phyloP scores from a whole-genome alignment of 2,888 invertebrate genomes.

The Agrilus cyanescens region DNA sequence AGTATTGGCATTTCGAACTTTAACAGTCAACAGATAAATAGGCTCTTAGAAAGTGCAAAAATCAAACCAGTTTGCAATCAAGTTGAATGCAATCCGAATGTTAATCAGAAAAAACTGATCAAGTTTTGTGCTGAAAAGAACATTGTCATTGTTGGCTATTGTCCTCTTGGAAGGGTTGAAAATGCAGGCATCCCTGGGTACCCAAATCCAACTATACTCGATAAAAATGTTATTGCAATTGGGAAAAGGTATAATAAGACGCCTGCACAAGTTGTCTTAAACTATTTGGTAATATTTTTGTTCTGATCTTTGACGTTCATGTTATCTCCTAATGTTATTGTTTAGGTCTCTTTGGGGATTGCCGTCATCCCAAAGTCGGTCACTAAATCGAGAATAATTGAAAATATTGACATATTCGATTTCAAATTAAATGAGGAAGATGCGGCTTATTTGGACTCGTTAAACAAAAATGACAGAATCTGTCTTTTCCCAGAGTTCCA shows the following conservation, averaged over 20 bases:
- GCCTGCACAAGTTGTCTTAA: constrained; percentile 48
- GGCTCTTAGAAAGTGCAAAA: constrained; percentile 44
- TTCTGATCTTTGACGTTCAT: background rate
- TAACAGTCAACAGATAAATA: constrained; percentile 54
- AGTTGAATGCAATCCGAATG: constrained; percentile 50
- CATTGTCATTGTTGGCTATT: constrained; percentile 59
- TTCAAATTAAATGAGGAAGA: constrained; percentile 61
- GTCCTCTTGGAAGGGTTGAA: constrained; percentile 57
- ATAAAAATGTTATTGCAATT: constrained; percentile 41
- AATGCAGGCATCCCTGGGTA: constrained; percentile 33
- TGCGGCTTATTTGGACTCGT: constrained; percentile 49
- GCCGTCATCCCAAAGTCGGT: constrained; percentile 74
- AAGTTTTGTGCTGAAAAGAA: constrained; percentile 51
- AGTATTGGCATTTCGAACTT: constrained; percentile 75
- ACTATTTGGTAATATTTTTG: constrained; percentile 45
- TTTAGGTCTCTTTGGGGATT: constrained; percentile 26
- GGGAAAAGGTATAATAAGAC: constrained; percentile 51
- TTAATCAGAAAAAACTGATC: constrained; percentile 57
- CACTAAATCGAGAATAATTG: constrained; percentile 53
- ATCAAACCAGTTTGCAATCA: constrained; percentile 53
- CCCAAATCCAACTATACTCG: constrained; percentile 42
- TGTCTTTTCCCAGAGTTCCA: constrained; percentile 23
- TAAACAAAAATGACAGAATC: constrained; percentile 58
- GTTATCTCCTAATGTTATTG: constrained; percentile 1
- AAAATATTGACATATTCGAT: constrained; percentile 64